Percentiles rank a stretch among this genome's conserved stretches.
phyloP scores from a whole-genome alignment of 2,888 invertebrate genomes.

The Drosophila yooni region DNA sequence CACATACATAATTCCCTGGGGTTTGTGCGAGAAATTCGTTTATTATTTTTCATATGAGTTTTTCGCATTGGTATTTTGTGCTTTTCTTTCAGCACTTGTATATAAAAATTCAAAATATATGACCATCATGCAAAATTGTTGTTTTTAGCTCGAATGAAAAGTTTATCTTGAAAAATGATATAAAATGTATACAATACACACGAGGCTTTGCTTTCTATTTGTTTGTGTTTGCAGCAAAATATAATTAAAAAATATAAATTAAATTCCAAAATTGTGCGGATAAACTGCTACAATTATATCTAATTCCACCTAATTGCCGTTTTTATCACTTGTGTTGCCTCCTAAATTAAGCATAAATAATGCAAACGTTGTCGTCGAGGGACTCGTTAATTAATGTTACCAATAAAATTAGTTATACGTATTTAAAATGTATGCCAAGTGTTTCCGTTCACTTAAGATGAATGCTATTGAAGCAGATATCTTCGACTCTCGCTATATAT shows the following conservation, averaged over 20 bases:
- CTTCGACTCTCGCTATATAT: background rate
- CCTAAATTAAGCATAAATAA: slow-evolving; percentile 25
- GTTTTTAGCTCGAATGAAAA: background rate
- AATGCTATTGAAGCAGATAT: background rate
- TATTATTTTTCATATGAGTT: background rate
- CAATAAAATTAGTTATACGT: slow-evolving; percentile 11
- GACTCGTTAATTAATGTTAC: background rate
- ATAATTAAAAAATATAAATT: background rate
- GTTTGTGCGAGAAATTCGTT: background rate
- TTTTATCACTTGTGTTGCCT: slow-evolving; percentile 3
- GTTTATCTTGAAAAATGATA: slow-evolving; percentile 4
- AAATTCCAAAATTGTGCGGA: background rate
- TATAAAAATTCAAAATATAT: slow-evolving; percentile 8
- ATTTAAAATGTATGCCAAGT: background rate
- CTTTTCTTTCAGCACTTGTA: slow-evolving; percentile 15
- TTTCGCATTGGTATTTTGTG: slow-evolving; percentile 13
- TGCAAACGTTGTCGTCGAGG: slow-evolving; percentile 18
- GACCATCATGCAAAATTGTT: background rate
- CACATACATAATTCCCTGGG: background rate
- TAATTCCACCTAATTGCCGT: slow-evolving; percentile 7
- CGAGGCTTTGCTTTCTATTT: background rate
- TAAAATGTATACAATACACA: background rate
- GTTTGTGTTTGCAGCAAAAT: background rate
- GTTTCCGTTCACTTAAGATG: background rate
- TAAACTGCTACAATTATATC: background rate